phyloP scores from a whole-genome alignment of 2,113 vertebrate species.

The Crotalus tigris region DNA sequence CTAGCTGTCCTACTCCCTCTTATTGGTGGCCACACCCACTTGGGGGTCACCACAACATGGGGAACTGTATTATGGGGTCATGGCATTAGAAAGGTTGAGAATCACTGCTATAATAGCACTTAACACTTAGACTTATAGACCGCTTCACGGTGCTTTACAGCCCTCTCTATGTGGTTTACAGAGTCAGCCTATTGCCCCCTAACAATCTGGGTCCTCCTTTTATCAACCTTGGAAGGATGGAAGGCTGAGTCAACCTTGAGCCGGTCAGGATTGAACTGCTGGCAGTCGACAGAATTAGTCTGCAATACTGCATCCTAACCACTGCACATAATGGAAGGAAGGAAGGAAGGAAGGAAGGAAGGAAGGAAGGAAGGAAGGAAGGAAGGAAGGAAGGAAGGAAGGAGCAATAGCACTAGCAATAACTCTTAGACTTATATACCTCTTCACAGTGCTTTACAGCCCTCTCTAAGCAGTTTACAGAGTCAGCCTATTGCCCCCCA shows the following conservation, averaged over 20 bases:
- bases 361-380: too few species aligned
- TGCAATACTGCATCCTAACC: background rate
- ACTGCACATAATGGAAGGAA: background rate
- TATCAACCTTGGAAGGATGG: background rate
- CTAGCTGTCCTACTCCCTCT: too few species aligned
- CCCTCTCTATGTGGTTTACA: background rate
- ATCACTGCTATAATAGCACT: background rate
- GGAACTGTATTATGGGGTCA: too few species aligned
- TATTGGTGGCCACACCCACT: too few species aligned
- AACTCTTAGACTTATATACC: background rate
- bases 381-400: background rate
- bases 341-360: too few species aligned
- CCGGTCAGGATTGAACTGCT: background rate
- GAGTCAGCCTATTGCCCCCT: rapidly evolving
- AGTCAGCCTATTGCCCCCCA: background rate
- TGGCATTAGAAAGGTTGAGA: too few species aligned
- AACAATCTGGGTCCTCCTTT: background rate
- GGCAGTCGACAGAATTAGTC: background rate
- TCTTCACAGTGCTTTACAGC: background rate
- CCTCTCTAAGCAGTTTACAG: too few species aligned
- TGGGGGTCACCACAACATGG: too few species aligned
- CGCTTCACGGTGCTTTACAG: background rate
- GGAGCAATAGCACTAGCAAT: background rate
- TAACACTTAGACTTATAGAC: background rate
- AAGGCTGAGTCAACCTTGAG: background rate